These are phyloP conservation scores for Podilymbus podiceps DNA, from an alignment of 2,113 vertebrate species.

Conservation along the genomic window DNA sequence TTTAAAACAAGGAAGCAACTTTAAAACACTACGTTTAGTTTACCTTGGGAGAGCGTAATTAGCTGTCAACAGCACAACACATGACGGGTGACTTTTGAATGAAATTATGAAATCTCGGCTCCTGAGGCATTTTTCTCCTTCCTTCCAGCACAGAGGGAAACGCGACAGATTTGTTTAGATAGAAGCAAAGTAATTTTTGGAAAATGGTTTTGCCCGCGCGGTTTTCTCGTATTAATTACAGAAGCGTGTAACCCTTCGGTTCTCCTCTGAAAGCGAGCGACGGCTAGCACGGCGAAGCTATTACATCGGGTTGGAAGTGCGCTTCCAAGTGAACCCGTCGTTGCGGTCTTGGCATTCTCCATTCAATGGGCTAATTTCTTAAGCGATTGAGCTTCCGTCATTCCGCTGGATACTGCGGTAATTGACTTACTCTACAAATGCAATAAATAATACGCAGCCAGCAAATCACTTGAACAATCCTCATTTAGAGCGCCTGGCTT, in stretches of 20 bases:
- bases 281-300: neutral
- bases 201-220: slow-evolving; percentile 45
- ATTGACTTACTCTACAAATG: slow-evolving; percentile 46
- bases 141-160: slow-evolving; percentile 31
- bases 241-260: slow-evolving; percentile 35
- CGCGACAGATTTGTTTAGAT: slow-evolving; percentile 47
- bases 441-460: neutral
- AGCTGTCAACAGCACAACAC: slow-evolving; percentile 67
- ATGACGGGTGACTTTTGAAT: slow-evolving; percentile 67
- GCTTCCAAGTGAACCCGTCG: neutral
- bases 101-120: slow-evolving; percentile 64
- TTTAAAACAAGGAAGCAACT: slow-evolving; percentile 19
- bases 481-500: neutral
- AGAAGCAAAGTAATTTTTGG: slow-evolving; percentile 49
- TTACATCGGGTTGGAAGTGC: neutral
- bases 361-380: slow-evolving; percentile 51
- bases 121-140: slow-evolving; percentile 63
- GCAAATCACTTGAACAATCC: neutral
- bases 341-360: neutral
- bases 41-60: slow-evolving; percentile 76
- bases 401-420: slow-evolving; percentile 26
- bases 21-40: slow-evolving; percentile 60
- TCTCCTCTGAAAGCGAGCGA: neutral
- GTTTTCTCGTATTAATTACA: slow-evolving; percentile 67
- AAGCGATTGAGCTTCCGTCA: slow-evolving; percentile 45